phyloP scores from a whole-genome alignment of 2,888 invertebrate species.

The Cryptus armator region DNA sequence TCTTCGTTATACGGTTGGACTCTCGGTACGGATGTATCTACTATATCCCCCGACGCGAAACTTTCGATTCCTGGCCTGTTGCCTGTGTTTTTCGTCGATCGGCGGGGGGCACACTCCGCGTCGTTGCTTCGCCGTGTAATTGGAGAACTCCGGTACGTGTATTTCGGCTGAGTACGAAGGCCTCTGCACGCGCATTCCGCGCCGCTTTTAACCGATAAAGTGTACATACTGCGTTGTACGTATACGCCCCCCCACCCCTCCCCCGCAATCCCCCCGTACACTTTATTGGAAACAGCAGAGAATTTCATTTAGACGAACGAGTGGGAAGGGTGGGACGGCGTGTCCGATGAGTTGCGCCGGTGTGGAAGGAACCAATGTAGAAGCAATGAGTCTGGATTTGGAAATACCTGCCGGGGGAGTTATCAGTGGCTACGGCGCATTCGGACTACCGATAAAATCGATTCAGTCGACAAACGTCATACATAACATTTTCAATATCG shows the following conservation, averaged over 20 bases:
- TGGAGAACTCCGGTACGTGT: constrained; percentile 65
- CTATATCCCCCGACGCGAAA: constrained; percentile 47
- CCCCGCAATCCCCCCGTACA: background rate
- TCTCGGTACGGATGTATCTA: constrained; percentile 56
- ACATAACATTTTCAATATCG: background rate
- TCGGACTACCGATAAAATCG: background rate
- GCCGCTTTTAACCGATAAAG: constrained; percentile 40
- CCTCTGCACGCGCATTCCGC: constrained; percentile 33
- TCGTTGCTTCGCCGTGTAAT: constrained; percentile 64
- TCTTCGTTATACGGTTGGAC: constrained; percentile 67
- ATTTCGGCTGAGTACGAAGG: background rate
- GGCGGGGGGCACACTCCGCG: constrained; percentile 15
- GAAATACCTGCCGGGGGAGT: constrained; percentile 28
- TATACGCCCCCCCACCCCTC: constrained; percentile 1
- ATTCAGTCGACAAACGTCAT: background rate
- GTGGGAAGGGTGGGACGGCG: background rate
- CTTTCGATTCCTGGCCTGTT: constrained; percentile 63
- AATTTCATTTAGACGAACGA: constrained; percentile 55
- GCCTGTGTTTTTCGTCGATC: constrained; percentile 43
- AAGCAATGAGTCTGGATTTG: constrained; percentile 9
- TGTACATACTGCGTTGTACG: constrained; percentile 34
- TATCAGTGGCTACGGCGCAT: background rate
- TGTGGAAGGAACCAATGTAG: constrained; percentile 34
- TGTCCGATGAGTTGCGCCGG: constrained; percentile 23
- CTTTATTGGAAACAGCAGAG: constrained; percentile 58